Evolutionary conservation across 2,797 vertebrate genomes (phyloP).

Genomic region (Myioborus melanocephalus): DNA sequence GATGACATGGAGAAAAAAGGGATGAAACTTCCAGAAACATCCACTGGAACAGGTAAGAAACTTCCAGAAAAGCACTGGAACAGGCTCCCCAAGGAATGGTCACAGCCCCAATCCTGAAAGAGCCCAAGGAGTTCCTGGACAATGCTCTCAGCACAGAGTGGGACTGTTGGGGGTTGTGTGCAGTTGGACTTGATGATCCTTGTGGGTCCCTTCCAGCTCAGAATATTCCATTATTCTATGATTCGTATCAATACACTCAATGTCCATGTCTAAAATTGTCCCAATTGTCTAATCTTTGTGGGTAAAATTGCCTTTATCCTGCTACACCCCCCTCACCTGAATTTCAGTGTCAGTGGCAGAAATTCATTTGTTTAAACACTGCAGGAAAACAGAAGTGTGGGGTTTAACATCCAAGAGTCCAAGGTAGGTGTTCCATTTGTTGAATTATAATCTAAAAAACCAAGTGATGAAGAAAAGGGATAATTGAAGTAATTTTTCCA

Average conservation of each 20-base stretch:
- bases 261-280: neutral
- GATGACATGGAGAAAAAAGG: neutral
- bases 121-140: neutral
- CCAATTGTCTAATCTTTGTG: neutral
- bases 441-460: neutral
- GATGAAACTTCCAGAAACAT: neutral
- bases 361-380: neutral
- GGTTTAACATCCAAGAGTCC: neutral
- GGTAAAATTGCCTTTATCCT: neutral
- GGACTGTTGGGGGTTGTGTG: neutral
- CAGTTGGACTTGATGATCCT: neutral
- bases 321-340: neutral
- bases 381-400: neutral
- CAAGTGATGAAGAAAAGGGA: neutral
- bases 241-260: neutral
- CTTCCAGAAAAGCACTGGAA: neutral
- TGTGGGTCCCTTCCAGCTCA: neutral
- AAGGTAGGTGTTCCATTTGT: neutral
- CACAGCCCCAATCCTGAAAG: accelerated
- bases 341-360: neutral
- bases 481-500: neutral
- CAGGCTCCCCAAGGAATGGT: neutral
- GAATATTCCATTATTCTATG: no score
- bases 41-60: neutral
- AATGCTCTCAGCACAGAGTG: neutral